Evolutionary conservation across 1,140 invertebrate species (phyloP), one percentile per base, ranked within the genome.

Genomic region (Sogatella furcifera): DNA sequence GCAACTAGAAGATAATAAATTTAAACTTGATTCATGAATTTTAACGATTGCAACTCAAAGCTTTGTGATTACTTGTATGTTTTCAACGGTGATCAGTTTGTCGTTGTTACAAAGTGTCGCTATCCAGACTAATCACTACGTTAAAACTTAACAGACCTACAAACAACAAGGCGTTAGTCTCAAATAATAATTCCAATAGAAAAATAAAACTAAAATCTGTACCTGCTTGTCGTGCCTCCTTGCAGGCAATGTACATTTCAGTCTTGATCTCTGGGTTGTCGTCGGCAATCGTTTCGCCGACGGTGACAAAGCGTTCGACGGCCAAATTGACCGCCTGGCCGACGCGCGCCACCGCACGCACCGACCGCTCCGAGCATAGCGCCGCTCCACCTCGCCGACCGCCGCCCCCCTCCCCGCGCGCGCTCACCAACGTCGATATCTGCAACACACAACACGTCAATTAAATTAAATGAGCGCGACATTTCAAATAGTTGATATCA

Each of bases 251-350:
- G 55, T 68, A 96, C 95, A 99, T 98, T 69, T 97, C 95, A 68
- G 88, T 84, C 66, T 93, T 89, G 65, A 98, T 95, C 74, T 98
- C 95, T 13, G 88, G 85, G 79, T 98, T 97, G 79, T 98, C 95
- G 76, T 97, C 93, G 24, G 94, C 95, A 70, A 99, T 98, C 62
- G 94, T 92, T 77, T 98, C 95, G 31, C 95, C 96, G 58, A 98
- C 95, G 3, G 91, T 90, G 57, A 98, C 95, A 79, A 99, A 98
- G 62, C 95, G 81, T 72, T 98, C 95, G 52, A 99, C 94, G 15
- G 97, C 94, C 66, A 95, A 81, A 74, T 94, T 95, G 38, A 99
- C 92, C 13, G 93, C 90, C 70, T 95, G 92, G 22, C 96, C 97
- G 58, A 98, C 92, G 55, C 92, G 82, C 56, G 92, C 86, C 62